A percentile compares a stretch with the other conserved stretches of the same genome.
Evolutionary conservation across 2,113 vertebrate genomes (phyloP).

Genomic region (Gallinago jamesoni): DNA sequence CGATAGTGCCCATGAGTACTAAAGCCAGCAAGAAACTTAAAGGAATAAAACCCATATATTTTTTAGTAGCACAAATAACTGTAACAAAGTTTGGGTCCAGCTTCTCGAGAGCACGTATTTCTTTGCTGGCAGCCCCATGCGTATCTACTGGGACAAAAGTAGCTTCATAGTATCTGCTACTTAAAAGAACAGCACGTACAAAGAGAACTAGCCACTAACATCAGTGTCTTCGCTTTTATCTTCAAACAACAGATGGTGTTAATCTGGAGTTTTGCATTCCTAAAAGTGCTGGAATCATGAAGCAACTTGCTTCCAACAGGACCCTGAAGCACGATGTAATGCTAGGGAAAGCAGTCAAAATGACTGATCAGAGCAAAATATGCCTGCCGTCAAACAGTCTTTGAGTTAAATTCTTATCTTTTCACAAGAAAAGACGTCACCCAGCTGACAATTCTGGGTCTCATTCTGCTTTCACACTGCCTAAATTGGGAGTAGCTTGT

Average conservation of each 20-base stretch:
- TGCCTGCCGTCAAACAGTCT: background rate
- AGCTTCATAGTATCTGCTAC: background rate
- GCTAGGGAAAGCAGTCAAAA: background rate
- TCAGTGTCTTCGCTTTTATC: constrained; percentile 49
- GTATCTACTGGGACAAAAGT: background rate
- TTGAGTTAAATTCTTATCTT: background rate
- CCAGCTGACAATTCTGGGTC: background rate
- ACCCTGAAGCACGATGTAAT: background rate
- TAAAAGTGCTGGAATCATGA: constrained; percentile 36
- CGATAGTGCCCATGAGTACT: background rate
- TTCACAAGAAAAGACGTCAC: background rate
- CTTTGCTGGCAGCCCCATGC: background rate
- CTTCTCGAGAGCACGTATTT: background rate
- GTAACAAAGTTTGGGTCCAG: background rate
- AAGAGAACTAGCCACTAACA: constrained; percentile 28
- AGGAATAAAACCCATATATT: background rate
- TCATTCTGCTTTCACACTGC: background rate
- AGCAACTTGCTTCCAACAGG: constrained; percentile 4
- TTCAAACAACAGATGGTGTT: constrained; percentile 60
- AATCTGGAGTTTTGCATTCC: constrained; percentile 54
- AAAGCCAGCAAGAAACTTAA: background rate
- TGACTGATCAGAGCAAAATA: background rate
- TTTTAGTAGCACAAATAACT: background rate
- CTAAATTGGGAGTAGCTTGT: background rate
- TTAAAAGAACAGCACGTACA: constrained; percentile 40